A percentile compares a stretch with the other conserved stretches of the same genome.
These are phyloP conservation scores for Noctilio leporinus DNA, from an alignment of 2,113 vertebrate species.

Conservation along the genomic window DNA sequence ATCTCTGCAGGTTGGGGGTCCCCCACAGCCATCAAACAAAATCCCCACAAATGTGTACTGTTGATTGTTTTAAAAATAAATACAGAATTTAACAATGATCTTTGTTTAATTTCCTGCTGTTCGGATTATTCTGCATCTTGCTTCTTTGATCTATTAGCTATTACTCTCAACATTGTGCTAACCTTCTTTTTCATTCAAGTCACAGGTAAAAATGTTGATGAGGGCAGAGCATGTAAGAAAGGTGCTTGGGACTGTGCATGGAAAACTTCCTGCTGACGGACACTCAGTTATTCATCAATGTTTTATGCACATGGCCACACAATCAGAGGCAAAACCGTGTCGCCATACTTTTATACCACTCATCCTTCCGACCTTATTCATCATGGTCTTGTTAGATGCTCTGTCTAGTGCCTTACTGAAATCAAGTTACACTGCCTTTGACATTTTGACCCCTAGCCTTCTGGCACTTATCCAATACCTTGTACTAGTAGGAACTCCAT, in stretches of 20 bases:
- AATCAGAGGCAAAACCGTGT: constrained; percentile 5
- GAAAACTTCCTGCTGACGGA: background rate
- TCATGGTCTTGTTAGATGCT: background rate
- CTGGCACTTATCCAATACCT: background rate
- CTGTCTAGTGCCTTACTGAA: background rate
- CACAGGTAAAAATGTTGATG: background rate
- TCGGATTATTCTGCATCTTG: background rate
- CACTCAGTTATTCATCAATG: background rate
- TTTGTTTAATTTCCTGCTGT: background rate
- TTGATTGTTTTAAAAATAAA: constrained; percentile 3
- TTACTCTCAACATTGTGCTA: background rate
- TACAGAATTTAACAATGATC: background rate
- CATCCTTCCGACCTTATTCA: background rate
- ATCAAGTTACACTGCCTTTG: background rate
- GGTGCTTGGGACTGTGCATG: background rate
- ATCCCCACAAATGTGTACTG: background rate
- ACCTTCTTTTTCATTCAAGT: background rate
- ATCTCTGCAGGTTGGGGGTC: too few species aligned
- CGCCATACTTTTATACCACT: background rate
- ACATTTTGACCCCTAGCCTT: background rate
- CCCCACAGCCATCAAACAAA: too few species aligned
- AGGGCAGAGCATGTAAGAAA: background rate
- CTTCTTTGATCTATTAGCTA: background rate
- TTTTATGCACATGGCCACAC: background rate
- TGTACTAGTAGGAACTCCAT: background rate